phyloP scores from a whole-genome alignment of 2,888 invertebrate species.

The Ctenicera cuprea region DNA sequence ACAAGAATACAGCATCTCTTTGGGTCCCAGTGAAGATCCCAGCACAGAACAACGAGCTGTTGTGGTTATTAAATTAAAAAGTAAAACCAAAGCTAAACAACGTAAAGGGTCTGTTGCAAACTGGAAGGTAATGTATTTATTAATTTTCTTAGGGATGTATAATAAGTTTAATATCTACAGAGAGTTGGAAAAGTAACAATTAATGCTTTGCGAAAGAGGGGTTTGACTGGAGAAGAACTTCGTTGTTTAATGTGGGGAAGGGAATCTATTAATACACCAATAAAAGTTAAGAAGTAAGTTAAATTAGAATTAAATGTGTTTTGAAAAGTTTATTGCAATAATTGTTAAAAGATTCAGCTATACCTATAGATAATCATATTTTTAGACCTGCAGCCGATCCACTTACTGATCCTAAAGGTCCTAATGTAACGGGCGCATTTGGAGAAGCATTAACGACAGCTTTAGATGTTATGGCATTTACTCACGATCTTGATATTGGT shows the following conservation, averaged over 20 bases:
- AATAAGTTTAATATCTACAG: constrained; percentile 68
- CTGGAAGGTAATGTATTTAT: constrained; percentile 88
- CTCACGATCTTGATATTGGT: constrained; percentile 76
- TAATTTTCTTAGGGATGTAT: background rate
- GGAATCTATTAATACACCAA: constrained; percentile 90
- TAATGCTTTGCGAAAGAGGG: constrained; percentile 86
- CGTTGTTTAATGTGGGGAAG: constrained; percentile 93
- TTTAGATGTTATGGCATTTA: constrained; percentile 89
- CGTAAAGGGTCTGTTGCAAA: constrained; percentile 96
- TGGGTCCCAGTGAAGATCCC: constrained; percentile 89
- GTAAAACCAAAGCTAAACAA: constrained; percentile 96
- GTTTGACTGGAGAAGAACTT: constrained; percentile 91
- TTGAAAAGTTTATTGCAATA: too few species aligned
- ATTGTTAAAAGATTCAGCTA: too few species aligned
- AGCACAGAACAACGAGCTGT: constrained; percentile 93
- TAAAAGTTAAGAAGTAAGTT: constrained; percentile 79
- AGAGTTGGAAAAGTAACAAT: constrained; percentile 92
- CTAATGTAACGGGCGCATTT: constrained; percentile 73
- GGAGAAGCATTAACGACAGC: constrained; percentile 83
- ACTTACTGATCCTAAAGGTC: constrained; percentile 65
- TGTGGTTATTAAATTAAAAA: constrained; percentile 98
- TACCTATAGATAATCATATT: background rate
- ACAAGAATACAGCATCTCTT: constrained; percentile 95
- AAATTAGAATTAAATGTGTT: too few species aligned
- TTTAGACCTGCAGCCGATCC: constrained; percentile 68